Base-by-base conservation (phyloP, 2,888 invertebrate genomes). In the Octonoba sinensis region DNA sequence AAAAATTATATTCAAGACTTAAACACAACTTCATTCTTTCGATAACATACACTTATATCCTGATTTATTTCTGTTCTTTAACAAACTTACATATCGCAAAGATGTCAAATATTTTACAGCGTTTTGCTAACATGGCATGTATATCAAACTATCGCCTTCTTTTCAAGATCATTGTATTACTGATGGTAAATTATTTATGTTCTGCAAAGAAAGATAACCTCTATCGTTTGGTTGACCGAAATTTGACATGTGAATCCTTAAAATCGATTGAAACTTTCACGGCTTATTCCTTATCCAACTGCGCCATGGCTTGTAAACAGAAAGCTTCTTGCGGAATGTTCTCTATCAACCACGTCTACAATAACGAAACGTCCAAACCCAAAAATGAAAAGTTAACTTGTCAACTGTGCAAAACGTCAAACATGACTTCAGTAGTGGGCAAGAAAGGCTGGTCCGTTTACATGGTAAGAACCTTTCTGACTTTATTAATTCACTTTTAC, bases 371-470 rank as follows among this genome's bases (percentile, higher is more conserved):
- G 0, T 13, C n/a, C n/a, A 70, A 51, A 16, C 36, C 70, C 1
- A 70, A 70, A 44, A 64, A 65, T 13, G 20, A 62, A 44, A 57
- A 73, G 16, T 1, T 69, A 0, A 69, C 57, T 1, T 81, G 81
- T 22, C 64, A 44, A 44, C 65, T 81, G 13, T 81, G 81, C 13
- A 81, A 81, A 20, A 65, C 81, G 12, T 54, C 56, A 3, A 81
- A 81, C 20, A 46, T 70, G 65, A 74, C 81, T 3, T 62, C 69
- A 0, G 49, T 75, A 0, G 57, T 73, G 1, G 81, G 74, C n/a
- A 74, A 70, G 44, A 69, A 70, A 44, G 81, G 81, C n/a, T 81
- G 81, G 81, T 81, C 81, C 1, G 70, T 70, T 12, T 81, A 81
- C 16, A 81, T 81, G 81, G 81, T 81, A 44, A 79, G 59, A 12